Conservation (phyloP, 2,888 invertebrate genomes). For the Chelonus formosanus region DNA sequence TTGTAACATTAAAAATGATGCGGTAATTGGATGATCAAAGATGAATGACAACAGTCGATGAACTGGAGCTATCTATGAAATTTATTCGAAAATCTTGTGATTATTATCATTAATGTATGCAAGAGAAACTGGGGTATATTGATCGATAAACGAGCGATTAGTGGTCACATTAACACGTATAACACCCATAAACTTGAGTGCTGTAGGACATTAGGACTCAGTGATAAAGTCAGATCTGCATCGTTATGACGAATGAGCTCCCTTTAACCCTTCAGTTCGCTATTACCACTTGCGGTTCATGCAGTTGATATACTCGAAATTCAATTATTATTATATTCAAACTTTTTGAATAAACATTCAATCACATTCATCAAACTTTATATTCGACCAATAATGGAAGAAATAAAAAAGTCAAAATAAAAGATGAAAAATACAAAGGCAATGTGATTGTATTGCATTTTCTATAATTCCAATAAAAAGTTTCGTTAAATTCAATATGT, state of each 20-base stretch:
- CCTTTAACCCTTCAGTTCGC: no score
- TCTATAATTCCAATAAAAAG: conserved; percentile 22
- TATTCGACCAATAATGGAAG: neutral
- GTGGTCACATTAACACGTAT: conserved; percentile 28
- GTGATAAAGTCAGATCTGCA: conserved; percentile 18
- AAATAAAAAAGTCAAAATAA: conserved; percentile 16
- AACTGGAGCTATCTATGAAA: neutral
- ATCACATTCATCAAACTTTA: neutral
- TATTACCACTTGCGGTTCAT: neutral
- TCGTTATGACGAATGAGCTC: neutral
- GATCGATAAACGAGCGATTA: conserved; percentile 20
- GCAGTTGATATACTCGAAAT: neutral
- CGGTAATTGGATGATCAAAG: neutral
- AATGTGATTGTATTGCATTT: conserved; percentile 19
- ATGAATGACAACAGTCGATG: neutral
- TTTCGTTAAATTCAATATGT: conserved; percentile 22
- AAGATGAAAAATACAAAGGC: conserved; percentile 20
- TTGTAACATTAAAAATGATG: no score
- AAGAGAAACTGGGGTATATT: neutral
- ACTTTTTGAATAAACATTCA: neutral
- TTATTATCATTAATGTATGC: neutral
- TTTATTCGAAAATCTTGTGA: conserved; percentile 11
- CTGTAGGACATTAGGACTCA: conserved; percentile 21
- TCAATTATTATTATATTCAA: no score
- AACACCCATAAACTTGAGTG: conserved; percentile 24